These are phyloP conservation scores for Tenebrosternarchus preto DNA, from an alignment of 2,113 vertebrate species.

Conservation along the genomic window DNA sequence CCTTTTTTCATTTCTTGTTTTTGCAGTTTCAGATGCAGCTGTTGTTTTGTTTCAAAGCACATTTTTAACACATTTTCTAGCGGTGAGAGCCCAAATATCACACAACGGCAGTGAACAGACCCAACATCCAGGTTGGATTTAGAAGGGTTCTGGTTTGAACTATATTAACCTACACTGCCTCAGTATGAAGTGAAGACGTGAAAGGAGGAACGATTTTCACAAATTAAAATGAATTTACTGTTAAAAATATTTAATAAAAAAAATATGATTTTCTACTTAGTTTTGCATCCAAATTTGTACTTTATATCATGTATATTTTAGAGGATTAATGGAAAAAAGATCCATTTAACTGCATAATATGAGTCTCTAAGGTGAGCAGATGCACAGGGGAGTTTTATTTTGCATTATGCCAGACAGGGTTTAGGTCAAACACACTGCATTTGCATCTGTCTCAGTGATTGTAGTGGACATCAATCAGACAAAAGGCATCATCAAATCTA, in stretches of 20 bases:
- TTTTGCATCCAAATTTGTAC: neutral
- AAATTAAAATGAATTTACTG: too few species aligned
- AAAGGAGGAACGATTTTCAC: too few species aligned
- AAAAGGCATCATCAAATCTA: neutral
- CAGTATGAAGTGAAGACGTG: too few species aligned
- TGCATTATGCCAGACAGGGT: neutral
- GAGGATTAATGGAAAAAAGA: neutral
- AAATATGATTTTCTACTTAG: too few species aligned
- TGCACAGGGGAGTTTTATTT: neutral
- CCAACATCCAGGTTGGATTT: too few species aligned
- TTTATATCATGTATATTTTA: neutral
- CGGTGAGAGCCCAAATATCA: slow-evolving; percentile 4
- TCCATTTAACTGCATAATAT: neutral
- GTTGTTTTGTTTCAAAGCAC: slow-evolving; percentile 46
- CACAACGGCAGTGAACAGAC: too few species aligned
- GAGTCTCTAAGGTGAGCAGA: neutral
- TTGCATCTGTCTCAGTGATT: neutral
- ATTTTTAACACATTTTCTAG: slow-evolving; percentile 26
- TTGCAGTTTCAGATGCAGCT: slow-evolving; percentile 44
- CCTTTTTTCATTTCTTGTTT: slow-evolving; percentile 12
- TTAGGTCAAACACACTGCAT: neutral
- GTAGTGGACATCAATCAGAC: neutral
- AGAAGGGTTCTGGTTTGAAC: too few species aligned
- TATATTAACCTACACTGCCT: too few species aligned
- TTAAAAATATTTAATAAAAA: too few species aligned